Evolutionary conservation across 1,140 invertebrate species (phyloP).

Genomic region (Bombus huntii): DNA sequence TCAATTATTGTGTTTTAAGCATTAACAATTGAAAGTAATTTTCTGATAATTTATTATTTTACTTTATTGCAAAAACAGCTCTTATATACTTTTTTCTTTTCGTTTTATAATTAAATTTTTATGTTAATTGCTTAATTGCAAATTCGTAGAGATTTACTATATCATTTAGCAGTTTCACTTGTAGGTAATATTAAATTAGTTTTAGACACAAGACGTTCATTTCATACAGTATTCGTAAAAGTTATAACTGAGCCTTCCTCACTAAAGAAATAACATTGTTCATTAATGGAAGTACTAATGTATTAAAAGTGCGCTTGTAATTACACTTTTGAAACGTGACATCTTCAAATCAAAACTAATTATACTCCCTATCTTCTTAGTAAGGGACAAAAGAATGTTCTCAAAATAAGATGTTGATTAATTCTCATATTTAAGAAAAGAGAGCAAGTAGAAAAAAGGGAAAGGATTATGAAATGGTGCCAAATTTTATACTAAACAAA

Average conservation of each 20-base stretch:
- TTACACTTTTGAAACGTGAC: slow-evolving; percentile 31
- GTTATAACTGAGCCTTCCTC: slow-evolving; percentile 51
- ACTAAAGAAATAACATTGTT: slow-evolving; percentile 47
- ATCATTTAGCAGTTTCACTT: slow-evolving; percentile 6
- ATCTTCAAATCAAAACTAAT: slow-evolving; percentile 60
- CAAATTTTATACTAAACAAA: slow-evolving; percentile 68
- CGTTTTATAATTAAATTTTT: not conserved
- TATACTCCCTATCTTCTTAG: slow-evolving; percentile 31
- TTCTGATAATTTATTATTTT: slow-evolving; percentile 15
- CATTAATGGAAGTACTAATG: slow-evolving; percentile 45
- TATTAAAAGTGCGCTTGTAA: slow-evolving; percentile 30
- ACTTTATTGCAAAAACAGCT: not conserved
- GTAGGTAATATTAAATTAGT: slow-evolving; percentile 37
- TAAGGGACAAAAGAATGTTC: slow-evolving; percentile 3
- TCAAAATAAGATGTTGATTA: slow-evolving; percentile 18
- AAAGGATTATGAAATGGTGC: slow-evolving; percentile 53
- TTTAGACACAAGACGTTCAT: slow-evolving; percentile 34
- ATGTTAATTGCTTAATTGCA: slow-evolving; percentile 29
- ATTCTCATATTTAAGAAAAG: not conserved
- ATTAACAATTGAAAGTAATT: slow-evolving; percentile 15
- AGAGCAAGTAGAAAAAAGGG: not conserved
- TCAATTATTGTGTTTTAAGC: not conserved
- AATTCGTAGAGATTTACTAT: slow-evolving; percentile 13
- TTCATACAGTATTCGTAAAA: slow-evolving; percentile 52
- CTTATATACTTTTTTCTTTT: not conserved